Evolutionary conservation across 1,140 invertebrate species (phyloP).

Genomic region (Vanessa atalanta): DNA sequence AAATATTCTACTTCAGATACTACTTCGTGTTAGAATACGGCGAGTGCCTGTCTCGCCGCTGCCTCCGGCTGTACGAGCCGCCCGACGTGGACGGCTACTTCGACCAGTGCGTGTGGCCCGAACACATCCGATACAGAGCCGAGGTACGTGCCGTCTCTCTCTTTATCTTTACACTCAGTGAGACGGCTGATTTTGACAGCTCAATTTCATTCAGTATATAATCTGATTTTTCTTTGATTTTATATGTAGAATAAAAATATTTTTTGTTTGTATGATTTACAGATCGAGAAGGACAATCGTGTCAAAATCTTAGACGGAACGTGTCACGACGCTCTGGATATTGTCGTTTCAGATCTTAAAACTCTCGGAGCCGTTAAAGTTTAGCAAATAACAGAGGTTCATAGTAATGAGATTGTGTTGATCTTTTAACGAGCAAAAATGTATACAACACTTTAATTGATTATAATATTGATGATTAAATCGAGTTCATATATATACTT

Average conservation of each 20-base stretch:
- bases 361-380: constrained; percentile 5
- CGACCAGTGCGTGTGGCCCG: constrained; percentile 89
- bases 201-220: too few relatives aligned
- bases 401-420: too few relatives aligned
- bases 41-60: constrained; percentile 83
- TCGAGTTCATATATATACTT: neutral
- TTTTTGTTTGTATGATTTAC: neutral
- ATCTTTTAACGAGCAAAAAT: too few relatives aligned
- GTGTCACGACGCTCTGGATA: constrained; percentile 41
- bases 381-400: neutral
- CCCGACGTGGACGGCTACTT: constrained; percentile 91
- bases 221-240: too few relatives aligned
- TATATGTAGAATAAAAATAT: too few relatives aligned
- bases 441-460: too few relatives aligned
- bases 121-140: constrained; percentile 79
- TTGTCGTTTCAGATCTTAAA: constrained; percentile 43
- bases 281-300: constrained; percentile 56
- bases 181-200: too few relatives aligned
- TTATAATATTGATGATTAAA: too few relatives aligned
- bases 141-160: constrained; percentile 43
- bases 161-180: neutral
- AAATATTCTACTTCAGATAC: constrained; percentile 81
- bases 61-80: constrained; percentile 85
- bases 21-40: constrained; percentile 86
- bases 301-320: constrained; percentile 53